A percentile compares a stretch with the other conserved stretches of the same genome.
Conservation (phyloP, 2,797 vertebrate species). For the Syngnathus acus region DNA sequence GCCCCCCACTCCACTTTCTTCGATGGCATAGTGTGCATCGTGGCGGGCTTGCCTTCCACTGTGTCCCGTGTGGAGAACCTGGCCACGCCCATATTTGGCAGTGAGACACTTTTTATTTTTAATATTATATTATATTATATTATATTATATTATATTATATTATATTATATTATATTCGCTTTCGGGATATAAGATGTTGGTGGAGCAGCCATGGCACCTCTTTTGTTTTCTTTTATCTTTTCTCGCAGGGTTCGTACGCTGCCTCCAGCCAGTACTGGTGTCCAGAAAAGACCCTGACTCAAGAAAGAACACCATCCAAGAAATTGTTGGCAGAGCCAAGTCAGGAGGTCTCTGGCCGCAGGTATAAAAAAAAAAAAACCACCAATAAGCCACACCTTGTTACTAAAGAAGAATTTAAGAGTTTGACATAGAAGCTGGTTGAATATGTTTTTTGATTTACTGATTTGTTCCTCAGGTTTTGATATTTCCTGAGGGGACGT, state of each 20-base stretch:
- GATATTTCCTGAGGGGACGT: slow-evolving; percentile 96
- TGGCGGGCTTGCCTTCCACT: slow-evolving; percentile 84
- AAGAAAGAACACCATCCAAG: slow-evolving; percentile 85
- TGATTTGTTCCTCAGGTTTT: slow-evolving; percentile 74
- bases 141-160: too few relatives aligned
- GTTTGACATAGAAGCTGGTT: neutral
- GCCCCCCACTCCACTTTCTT: slow-evolving; percentile 95
- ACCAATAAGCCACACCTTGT: neutral
- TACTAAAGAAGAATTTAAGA: neutral
- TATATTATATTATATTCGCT: too few relatives aligned
- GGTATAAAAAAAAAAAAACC: slow-evolving; percentile 61
- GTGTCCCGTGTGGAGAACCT: slow-evolving; percentile 88
- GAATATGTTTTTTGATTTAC: neutral
- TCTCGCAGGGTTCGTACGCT: slow-evolving; percentile 77
- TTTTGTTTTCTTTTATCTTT: neutral
- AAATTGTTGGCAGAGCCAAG: slow-evolving; percentile 80
- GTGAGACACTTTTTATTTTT: slow-evolving; percentile 67
- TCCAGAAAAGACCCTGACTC: slow-evolving; percentile 89
- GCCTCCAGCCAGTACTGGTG: slow-evolving; percentile 87
- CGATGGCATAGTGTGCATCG: slow-evolving; percentile 82
- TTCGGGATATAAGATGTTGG: too few relatives aligned
- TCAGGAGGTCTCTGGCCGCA: slow-evolving; percentile 90
- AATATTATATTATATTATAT: too few relatives aligned
- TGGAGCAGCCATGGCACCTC: too few relatives aligned
- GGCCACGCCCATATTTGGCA: slow-evolving; percentile 80